Conservation (phyloP, 1,140 invertebrate species). For the honey bee (Apis mellifera) region DNA sequence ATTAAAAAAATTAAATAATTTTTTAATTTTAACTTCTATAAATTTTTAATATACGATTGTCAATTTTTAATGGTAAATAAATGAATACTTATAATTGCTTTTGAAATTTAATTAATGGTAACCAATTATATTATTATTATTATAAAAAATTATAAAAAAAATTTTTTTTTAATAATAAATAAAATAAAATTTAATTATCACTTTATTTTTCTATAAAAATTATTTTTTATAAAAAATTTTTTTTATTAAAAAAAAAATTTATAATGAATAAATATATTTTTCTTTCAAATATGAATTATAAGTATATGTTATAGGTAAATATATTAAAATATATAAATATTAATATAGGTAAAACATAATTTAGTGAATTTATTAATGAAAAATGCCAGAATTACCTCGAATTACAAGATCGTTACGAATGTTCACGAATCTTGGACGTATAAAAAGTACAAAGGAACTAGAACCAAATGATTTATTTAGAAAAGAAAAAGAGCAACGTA, state of each 20-base stretch:
- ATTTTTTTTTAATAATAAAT: neutral
- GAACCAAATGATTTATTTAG: conserved; percentile 66
- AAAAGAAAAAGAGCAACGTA: conserved; percentile 66
- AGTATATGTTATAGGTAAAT: conserved; percentile 3
- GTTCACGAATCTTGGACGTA: conserved; percentile 71
- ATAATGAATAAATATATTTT: neutral
- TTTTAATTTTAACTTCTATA: neutral
- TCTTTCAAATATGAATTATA: neutral
- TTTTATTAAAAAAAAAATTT: neutral
- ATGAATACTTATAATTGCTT: neutral
- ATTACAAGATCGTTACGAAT: conserved; percentile 72
- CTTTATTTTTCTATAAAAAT: neutral
- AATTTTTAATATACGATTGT: neutral
- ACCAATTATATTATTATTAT: too few species aligned
- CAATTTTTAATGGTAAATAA: neutral
- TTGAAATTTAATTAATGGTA: neutral
- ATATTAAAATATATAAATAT: too few species aligned
- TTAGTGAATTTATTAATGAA: conserved; percentile 1
- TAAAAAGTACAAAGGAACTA: conserved; percentile 36
- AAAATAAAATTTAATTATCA: neutral
- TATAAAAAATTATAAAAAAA: neutral
- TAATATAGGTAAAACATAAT: neutral
- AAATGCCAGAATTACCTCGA: conserved; percentile 72
- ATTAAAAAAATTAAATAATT: neutral
- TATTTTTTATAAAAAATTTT: neutral